These are phyloP conservation scores for Drosophila saltans DNA, from an alignment of 1,140 invertebrate genomes.

Conservation along the genomic window DNA sequence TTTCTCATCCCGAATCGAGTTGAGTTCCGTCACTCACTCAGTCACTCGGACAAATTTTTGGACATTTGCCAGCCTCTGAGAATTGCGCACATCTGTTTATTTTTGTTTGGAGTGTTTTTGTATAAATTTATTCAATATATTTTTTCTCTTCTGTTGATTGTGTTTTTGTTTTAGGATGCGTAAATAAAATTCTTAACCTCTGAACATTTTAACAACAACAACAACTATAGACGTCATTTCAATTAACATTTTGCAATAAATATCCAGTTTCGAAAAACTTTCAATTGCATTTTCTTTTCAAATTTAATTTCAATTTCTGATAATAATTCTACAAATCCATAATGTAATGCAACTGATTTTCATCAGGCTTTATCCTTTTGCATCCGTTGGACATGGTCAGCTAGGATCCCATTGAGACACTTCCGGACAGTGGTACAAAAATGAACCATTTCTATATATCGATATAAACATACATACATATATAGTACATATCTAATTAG, in stretches of 20 bases:
- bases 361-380: no score
- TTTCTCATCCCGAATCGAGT: slow-evolving; percentile 3
- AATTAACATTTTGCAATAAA: neutral
- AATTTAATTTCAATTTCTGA: slow-evolving; percentile 7
- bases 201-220: slow-evolving; percentile 10
- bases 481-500: no score
- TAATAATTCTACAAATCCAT: neutral
- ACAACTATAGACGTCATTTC: slow-evolving; percentile 1
- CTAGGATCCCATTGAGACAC: no score
- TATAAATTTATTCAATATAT: slow-evolving; percentile 40
- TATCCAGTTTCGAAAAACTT: neutral
- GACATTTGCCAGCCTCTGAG: slow-evolving; percentile 51
- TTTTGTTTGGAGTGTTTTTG: slow-evolving; percentile 53
- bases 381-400: no score
- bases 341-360: neutral
- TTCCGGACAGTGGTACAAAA: no score
- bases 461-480: no score
- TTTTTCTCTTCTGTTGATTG: slow-evolving; percentile 32
- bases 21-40: slow-evolving; percentile 31
- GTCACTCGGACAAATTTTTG: slow-evolving; percentile 55
- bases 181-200: slow-evolving; percentile 59
- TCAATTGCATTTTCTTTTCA: neutral
- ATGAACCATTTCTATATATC: no score
- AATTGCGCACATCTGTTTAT: slow-evolving; percentile 75
- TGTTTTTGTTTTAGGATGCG: slow-evolving; percentile 51